Evolutionary conservation across 2,888 invertebrate species (phyloP), one percentile per base, ranked within the genome.

Genomic region (Gymnoscelis rufifasciata): DNA sequence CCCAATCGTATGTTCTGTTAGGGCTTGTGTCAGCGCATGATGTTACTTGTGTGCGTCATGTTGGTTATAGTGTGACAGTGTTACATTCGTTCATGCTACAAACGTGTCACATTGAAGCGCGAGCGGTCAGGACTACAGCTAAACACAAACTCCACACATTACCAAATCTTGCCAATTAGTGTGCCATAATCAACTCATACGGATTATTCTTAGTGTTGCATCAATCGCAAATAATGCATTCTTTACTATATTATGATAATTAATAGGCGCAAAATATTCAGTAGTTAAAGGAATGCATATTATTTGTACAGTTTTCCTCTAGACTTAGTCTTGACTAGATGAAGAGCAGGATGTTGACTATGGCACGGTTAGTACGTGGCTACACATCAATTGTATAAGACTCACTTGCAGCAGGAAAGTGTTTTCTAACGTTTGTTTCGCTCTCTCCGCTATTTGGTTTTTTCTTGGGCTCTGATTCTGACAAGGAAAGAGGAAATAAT

Each of bases 371-470:
- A 56, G 46, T 47, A 43, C 40, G 30, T 51, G 14, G n/a, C 52
- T 39, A 61, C 59, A 64, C 66, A 67, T 55, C 57, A 65, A 62
- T 66, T 62, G 51, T 63, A 74, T 74, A 59, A 55, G 62, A 88
- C 87, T 88, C 87, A 88, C 87, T 87, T 88, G 87, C 64, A 80
- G 56, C 84, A 88, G 86, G 84, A 84, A 87, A 79, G 74, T 84
- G 80, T 80, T 86, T 62, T 87, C 87, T 84, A 88, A 80, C 46
- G 83, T 78, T 75, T 88, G 87, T 84, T 88, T 88, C 71, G 87
- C 87, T 74, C 87, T 82, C 83, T 88, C 87, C 68, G 83, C 86
- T 64, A 88, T 86, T 81, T 83, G 86, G 78, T 81, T 86, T 76
- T 83, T 83, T 82, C 87, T 79, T 66, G 87, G 86, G 75, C 83